These are phyloP conservation scores for Thumatha senex DNA, from an alignment of 2,888 invertebrate species.

Conservation along the genomic window DNA sequence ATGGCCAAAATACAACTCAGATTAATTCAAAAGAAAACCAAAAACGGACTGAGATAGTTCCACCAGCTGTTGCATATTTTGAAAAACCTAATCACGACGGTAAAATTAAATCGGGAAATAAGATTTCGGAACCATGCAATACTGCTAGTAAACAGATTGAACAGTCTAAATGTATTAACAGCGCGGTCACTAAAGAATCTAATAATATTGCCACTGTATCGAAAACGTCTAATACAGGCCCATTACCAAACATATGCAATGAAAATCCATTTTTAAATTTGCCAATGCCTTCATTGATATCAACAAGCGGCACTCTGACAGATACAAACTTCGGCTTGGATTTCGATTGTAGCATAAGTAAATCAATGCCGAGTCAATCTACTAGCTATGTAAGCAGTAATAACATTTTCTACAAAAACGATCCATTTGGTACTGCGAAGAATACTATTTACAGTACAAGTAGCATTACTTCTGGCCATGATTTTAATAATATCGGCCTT, in stretches of 20 bases:
- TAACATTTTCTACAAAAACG: constrained; percentile 74
- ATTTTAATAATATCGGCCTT: constrained; percentile 71
- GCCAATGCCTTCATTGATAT: constrained; percentile 63
- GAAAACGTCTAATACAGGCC: constrained; percentile 45
- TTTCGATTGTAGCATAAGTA: constrained; percentile 69
- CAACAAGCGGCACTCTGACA: constrained; percentile 57
- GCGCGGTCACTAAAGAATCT: constrained; percentile 43
- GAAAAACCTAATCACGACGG: constrained; percentile 50
- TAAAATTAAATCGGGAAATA: constrained; percentile 43
- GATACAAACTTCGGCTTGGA: constrained; percentile 67
- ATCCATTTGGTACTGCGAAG: constrained; percentile 69
- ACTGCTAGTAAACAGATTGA: constrained; percentile 48
- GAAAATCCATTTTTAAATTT: constrained; percentile 75
- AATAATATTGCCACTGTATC: constrained; percentile 17
- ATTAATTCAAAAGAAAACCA: constrained; percentile 47
- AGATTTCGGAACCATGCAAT: constrained; percentile 36
- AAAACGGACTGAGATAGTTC: constrained; percentile 47
- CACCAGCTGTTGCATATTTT: constrained; percentile 48
- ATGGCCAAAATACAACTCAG: constrained; percentile 41
- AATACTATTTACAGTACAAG: constrained; percentile 76
- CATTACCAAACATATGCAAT: constrained; percentile 46
- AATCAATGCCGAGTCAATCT: constrained; percentile 58
- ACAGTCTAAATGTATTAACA: constrained; percentile 53
- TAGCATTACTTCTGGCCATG: constrained; percentile 71
- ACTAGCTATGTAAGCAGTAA: constrained; percentile 54